A percentile compares a stretch with the other conserved stretches of the same genome.
These are phyloP conservation scores for Tragelaphus eurycerus DNA, from an alignment of 2,797 vertebrate genomes.

Conservation along the genomic window DNA sequence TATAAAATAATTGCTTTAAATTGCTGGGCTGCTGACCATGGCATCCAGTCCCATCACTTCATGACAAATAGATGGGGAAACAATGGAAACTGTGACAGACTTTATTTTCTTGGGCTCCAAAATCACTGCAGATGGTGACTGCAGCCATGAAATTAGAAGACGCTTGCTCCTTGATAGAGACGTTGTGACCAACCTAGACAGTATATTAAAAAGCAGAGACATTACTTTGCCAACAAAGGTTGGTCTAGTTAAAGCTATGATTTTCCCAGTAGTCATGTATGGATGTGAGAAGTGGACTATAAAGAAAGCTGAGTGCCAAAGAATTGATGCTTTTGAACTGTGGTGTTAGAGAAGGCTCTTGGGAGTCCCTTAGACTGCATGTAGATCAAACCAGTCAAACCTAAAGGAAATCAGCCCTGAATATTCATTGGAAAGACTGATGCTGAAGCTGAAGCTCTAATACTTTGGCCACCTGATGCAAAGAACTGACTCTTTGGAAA, in stretches of 20 bases:
- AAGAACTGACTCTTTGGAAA: background rate
- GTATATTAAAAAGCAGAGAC: background rate
- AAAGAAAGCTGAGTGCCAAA: background rate
- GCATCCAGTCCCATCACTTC: background rate
- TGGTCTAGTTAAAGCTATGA: background rate
- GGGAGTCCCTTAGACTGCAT: background rate
- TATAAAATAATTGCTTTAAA: background rate
- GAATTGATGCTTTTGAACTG: background rate
- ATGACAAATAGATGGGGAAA: background rate
- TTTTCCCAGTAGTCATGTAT: background rate
- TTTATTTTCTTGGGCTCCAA: background rate
- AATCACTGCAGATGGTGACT: background rate
- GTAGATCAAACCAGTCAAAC: background rate
- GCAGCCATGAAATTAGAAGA: background rate
- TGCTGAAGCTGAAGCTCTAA: background rate
- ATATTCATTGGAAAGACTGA: background rate
- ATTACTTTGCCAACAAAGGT: background rate
- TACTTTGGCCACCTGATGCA: background rate
- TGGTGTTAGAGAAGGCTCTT: background rate
- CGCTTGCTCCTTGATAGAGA: background rate
- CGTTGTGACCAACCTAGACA: background rate
- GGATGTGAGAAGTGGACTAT: background rate
- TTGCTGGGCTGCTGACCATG: background rate
- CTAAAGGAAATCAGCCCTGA: background rate
- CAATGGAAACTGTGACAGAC: background rate